A percentile compares a stretch with the other conserved stretches of the same genome.
Conservation (phyloP, 2,113 vertebrate species). For the Ivindomyrus marchei region DNA sequence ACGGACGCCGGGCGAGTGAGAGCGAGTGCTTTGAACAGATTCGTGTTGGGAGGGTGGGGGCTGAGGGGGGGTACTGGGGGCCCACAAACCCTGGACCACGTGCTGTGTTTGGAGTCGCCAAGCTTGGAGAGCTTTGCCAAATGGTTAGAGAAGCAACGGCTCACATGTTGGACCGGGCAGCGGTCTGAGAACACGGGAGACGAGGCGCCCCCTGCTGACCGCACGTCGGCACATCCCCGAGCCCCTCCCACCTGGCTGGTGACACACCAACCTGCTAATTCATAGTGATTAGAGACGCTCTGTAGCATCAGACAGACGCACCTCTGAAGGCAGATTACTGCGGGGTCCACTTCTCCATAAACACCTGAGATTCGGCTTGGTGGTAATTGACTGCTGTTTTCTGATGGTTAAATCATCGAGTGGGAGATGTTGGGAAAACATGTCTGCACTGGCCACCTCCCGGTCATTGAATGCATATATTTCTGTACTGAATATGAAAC, state of each 20-base stretch:
- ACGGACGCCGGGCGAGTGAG: slow-evolving; percentile 12
- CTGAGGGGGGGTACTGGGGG: not conserved
- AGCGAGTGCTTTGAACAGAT: not conserved
- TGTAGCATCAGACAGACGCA: not conserved
- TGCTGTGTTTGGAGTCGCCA: not conserved
- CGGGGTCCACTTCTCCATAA: not conserved
- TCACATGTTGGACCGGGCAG: not conserved
- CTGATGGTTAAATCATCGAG: not conserved
- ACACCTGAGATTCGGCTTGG: not conserved
- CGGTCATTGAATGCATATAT: not conserved
- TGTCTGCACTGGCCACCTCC: not conserved
- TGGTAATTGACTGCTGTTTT: not conserved
- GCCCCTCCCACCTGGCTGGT: not conserved
- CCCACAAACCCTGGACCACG: not conserved
- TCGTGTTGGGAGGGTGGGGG: not conserved
- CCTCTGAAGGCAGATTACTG: not conserved
- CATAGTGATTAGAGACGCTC: not conserved
- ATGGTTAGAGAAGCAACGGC: not conserved
- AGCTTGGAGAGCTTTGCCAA: not conserved
- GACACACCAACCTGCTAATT: not conserved
- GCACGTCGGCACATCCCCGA: not conserved
- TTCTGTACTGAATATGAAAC: not conserved
- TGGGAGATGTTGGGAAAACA: not conserved
- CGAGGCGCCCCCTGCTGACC: not conserved
- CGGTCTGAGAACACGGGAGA: not conserved